phyloP scores from a whole-genome alignment of 1,140 invertebrate genomes.

The Orussus abietinus region DNA sequence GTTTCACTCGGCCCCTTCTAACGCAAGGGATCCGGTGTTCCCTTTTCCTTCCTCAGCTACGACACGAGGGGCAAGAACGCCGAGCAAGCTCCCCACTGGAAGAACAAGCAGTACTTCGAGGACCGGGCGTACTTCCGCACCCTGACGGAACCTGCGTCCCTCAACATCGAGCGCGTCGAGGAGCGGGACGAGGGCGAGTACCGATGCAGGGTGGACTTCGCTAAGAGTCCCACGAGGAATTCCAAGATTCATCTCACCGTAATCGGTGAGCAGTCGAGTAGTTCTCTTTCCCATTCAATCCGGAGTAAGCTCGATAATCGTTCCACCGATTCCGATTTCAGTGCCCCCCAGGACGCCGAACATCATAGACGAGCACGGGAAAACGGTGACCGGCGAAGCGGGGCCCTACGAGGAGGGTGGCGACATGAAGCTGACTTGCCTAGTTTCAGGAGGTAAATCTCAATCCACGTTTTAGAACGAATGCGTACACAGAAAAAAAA shows the following conservation, averaged over 20 bases:
- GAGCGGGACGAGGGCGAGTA: slow-evolving; percentile 70
- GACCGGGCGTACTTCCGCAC: slow-evolving; percentile 58
- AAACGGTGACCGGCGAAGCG: slow-evolving; percentile 65
- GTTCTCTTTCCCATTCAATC: background rate
- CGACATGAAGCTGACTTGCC: slow-evolving; percentile 75
- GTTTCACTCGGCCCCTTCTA: too few relatives aligned
- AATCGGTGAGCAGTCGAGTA: slow-evolving; percentile 72
- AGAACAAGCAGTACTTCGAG: slow-evolving; percentile 56
- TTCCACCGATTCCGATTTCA: slow-evolving; percentile 61
- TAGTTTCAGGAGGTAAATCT: slow-evolving; percentile 78
- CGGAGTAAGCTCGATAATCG: too few relatives aligned
- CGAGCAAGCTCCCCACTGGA: slow-evolving; percentile 58
- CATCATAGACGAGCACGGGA: slow-evolving; percentile 74
- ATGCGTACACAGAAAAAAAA: too few relatives aligned
- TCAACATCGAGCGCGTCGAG: slow-evolving; percentile 62
- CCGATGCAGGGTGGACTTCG: slow-evolving; percentile 77
- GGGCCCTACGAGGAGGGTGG: slow-evolving; percentile 84
- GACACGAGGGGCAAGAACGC: slow-evolving; percentile 58
- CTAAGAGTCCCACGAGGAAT: slow-evolving; percentile 75
- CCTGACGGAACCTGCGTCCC: slow-evolving; percentile 55
- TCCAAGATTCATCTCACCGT: slow-evolving; percentile 74
- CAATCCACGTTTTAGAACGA: too few relatives aligned
- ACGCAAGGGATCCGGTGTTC: too few relatives aligned
- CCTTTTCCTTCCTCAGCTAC: slow-evolving; percentile 52
- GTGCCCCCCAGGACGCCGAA: slow-evolving; percentile 77